Evolutionary conservation across 2,797 vertebrate species (phyloP), one percentile per base, ranked within the genome.

Genomic region (Telmatherina bonti): DNA sequence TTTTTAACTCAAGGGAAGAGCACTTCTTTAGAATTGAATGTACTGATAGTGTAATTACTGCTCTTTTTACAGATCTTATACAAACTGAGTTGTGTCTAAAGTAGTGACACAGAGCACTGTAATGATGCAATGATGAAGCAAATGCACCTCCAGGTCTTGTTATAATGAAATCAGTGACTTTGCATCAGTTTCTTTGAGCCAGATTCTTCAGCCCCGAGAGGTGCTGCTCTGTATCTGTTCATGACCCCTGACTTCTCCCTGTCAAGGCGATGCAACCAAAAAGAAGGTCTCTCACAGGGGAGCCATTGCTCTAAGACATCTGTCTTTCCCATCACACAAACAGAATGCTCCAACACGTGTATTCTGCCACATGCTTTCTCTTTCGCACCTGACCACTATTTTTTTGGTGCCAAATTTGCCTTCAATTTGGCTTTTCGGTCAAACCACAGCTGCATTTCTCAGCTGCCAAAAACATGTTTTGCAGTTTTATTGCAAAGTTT

Each of bases 241-340:
- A 0, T 79, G 72, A 81, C 72, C 77, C 38, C 61, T 70, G 59
- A 82, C 72, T 67, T 74, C 67, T 36, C 60, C 16, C 56, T 66
- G n/a, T 60, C 58, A 55, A 41, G 43, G 20, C 2, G n/a, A 6
- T 27, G 20, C 15, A 61, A 69, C 35, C 66, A 27, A 67, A 75
- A 64, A 59, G 53, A 27, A 68, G 52, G 71, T 62, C 24, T 69
- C 65, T 49, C 68, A 27, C 18, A 59, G 22, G 38, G 62, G 41
- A 66, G 73, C 54, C 31, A 38, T 79, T n/a, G 26, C 33, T 79
- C 20, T 38, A 24, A 71, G 65, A 76, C 18, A 29, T 59, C 5
- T 16, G 38, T 71, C 43, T 66, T 35, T 68, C n/a, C 51, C 29
- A 49, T 69, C 7, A 27, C 41, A 65, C 55, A 29, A 36, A 61